A percentile compares a stretch with the other conserved stretches of the same genome.
phyloP scores from a whole-genome alignment of 2,797 vertebrate species.

The Aselliscus stoliczkanus region DNA sequence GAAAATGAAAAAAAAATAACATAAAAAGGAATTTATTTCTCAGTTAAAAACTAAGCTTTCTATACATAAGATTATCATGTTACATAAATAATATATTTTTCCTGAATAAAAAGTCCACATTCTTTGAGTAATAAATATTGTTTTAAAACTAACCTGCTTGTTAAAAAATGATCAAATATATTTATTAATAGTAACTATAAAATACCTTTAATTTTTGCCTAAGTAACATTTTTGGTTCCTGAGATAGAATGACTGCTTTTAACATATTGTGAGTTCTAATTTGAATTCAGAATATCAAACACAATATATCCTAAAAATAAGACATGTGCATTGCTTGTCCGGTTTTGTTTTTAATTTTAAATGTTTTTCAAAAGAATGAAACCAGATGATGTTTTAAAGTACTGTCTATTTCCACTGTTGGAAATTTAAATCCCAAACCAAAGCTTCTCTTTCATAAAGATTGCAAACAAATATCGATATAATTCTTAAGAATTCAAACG shows the following conservation, averaged over 20 bases:
- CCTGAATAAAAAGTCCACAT: background rate
- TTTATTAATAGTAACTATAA: background rate
- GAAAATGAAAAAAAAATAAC: too few relatives aligned
- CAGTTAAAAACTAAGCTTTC: background rate
- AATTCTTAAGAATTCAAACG: slow-evolving; percentile 6
- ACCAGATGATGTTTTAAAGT: background rate
- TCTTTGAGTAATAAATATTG: background rate
- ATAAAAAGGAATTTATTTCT: background rate
- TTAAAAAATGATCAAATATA: background rate
- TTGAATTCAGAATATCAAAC: background rate
- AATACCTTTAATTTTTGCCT: background rate
- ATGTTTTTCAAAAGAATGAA: background rate
- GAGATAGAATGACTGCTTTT: background rate
- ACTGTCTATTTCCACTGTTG: background rate
- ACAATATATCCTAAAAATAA: background rate
- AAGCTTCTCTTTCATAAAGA: background rate
- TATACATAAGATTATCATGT: background rate
- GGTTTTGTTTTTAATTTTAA: background rate
- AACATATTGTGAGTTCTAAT: background rate
- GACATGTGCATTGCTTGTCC: background rate
- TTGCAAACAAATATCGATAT: background rate
- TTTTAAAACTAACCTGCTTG: background rate
- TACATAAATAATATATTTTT: background rate
- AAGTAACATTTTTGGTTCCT: background rate
- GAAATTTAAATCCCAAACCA: slow-evolving; percentile 21